Conservation (phyloP, 2,113 vertebrate genomes). For the Bathybates hornii region DNA sequence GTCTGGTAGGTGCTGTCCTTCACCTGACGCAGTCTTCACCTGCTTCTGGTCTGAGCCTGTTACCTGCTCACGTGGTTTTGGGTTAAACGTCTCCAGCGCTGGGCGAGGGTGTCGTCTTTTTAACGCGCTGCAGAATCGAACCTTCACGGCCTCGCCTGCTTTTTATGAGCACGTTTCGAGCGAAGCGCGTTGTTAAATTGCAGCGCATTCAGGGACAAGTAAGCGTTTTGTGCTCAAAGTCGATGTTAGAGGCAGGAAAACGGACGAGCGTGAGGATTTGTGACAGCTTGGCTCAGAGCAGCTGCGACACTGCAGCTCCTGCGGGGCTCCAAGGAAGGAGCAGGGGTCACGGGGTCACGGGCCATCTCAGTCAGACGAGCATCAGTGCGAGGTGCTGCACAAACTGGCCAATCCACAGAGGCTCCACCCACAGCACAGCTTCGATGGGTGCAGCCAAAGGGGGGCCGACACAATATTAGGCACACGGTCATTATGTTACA, state of each 20-base stretch:
- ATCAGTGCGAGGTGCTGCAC: not conserved
- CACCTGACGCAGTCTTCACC: not conserved
- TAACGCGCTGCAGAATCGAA: not conserved
- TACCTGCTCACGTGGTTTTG: not conserved
- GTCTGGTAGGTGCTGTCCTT: conserved; percentile 67
- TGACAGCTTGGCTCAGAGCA: not conserved
- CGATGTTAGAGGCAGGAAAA: not conserved
- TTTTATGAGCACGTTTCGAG: not conserved
- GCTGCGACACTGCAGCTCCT: not conserved
- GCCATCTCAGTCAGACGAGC: not conserved
- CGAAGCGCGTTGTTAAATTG: not conserved
- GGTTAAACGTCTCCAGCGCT: not conserved
- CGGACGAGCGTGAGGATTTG: not conserved
- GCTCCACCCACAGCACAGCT: not conserved
- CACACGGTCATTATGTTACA: not conserved
- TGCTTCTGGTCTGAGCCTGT: not conserved
- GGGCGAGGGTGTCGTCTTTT: not conserved
- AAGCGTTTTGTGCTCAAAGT: not conserved
- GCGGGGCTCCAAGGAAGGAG: not conserved
- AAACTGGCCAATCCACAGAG: not conserved
- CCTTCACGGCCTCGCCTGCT: not conserved
- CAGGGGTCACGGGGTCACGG: not conserved
- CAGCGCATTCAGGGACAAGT: not conserved
- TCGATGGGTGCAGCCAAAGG: not conserved
- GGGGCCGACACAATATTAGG: not conserved